Evolutionary conservation across 2,797 vertebrate species (phyloP).

Genomic region (Eulemur rubriventer): DNA sequence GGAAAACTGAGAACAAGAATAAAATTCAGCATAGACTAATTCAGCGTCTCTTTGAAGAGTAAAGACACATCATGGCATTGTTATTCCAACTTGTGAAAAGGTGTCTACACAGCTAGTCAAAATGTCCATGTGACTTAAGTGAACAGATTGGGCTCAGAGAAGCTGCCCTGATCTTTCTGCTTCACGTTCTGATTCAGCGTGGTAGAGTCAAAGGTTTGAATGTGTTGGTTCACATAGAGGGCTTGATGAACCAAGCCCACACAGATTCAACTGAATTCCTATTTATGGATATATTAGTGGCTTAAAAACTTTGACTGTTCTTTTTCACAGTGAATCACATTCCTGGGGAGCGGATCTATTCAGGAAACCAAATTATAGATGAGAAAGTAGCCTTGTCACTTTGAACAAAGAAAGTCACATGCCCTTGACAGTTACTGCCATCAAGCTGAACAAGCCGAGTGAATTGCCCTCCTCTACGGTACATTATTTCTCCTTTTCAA

Average conservation of each 20-base stretch:
- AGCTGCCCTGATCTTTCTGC: neutral
- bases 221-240: neutral
- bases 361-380: conserved; percentile 53
- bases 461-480: neutral
- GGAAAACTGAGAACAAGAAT: neutral
- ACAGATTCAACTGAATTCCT: neutral
- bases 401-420: conserved; percentile 19
- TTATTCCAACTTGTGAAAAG: neutral
- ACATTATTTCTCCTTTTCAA: neutral
- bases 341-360: neutral
- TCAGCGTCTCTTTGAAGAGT: neutral
- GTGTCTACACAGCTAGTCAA: neutral
- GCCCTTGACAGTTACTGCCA: neutral
- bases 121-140: neutral
- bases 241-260: neutral
- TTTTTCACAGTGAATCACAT: conserved; percentile 37
- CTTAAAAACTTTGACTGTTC: conserved; percentile 18
- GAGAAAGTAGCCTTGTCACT: conserved; percentile 7
- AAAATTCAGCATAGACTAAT: neutral
- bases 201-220: neutral
- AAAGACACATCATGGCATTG: neutral
- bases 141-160: neutral
- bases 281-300: conserved; percentile 22
- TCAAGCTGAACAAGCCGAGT: neutral
- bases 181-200: neutral